Evolutionary conservation across 1,140 invertebrate species (phyloP).

Genomic region (Hycleus phaleratus): DNA sequence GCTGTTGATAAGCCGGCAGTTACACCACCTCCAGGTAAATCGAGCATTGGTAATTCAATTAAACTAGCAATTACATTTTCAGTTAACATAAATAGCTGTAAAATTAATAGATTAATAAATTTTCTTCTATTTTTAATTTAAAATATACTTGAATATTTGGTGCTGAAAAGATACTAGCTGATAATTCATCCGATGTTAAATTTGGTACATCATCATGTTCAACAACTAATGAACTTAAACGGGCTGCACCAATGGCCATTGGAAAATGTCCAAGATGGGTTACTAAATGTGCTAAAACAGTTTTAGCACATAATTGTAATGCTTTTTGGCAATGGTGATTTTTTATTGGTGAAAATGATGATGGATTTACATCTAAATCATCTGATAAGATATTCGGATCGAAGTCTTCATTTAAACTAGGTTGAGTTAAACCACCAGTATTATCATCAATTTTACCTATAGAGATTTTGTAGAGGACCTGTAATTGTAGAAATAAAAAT

Average conservation of each 20-base stretch:
- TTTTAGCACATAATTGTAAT: conserved; percentile 59
- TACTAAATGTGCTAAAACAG: conserved; percentile 70
- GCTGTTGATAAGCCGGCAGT: conserved; percentile 61
- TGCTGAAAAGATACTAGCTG: conserved; percentile 71
- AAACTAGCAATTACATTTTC: conserved; percentile 79
- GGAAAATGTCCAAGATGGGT: conserved; percentile 87
- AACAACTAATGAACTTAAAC: conserved; percentile 77
- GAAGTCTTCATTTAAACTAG: conserved; percentile 52
- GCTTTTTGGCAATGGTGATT: conserved; percentile 45
- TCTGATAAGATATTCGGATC: conserved; percentile 63
- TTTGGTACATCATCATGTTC: conserved; percentile 89
- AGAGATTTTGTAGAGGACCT: conserved; percentile 44
- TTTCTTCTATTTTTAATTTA: too few species aligned
- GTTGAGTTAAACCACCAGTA: conserved; percentile 31
- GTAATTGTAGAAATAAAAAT: conserved; percentile 10
- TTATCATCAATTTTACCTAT: conserved; percentile 39
- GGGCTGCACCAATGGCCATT: conserved; percentile 75
- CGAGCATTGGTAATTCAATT: conserved; percentile 83
- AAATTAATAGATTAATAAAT: conserved; percentile 9
- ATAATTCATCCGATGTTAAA: conserved; percentile 62
- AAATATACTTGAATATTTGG: conserved; percentile 65
- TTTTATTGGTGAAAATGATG: conserved; percentile 40
- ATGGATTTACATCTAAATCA: conserved; percentile 45
- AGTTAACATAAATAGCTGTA: conserved; percentile 82
- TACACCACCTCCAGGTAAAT: conserved; percentile 75